Percentiles rank a stretch among this genome's conserved stretches.
phyloP scores from a whole-genome alignment of 2,797 vertebrate species.

The Paedocypris micromegethes region DNA sequence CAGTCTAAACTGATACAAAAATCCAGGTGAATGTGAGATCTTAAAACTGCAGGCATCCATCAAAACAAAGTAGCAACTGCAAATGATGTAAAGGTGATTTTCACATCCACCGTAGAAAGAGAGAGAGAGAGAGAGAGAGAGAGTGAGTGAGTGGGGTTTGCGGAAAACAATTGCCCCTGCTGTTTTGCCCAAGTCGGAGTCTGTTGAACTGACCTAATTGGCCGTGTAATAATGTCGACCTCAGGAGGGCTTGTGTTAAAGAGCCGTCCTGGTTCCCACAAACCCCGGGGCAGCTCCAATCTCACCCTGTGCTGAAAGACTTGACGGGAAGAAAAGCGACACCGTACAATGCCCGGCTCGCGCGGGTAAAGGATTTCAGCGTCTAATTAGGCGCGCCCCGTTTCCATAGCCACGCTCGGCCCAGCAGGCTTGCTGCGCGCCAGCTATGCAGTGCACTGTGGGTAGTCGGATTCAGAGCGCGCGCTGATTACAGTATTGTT shows the following conservation, averaged over 20 bases:
- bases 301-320: constrained; percentile 60
- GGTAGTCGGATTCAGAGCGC: constrained; percentile 37
- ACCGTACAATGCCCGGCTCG: constrained; percentile 42
- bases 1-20: too few relatives aligned
- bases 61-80: too few relatives aligned
- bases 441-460: constrained; percentile 7
- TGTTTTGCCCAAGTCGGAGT: constrained; percentile 50
- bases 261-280: constrained; percentile 63
- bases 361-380: constrained; percentile 47
- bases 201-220: constrained; percentile 75
- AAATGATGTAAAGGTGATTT: too few relatives aligned
- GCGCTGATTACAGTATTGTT: constrained; percentile 47
- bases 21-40: too few relatives aligned
- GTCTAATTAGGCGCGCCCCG: constrained; percentile 52
- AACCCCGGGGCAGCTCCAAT: constrained; percentile 58
- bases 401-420: constrained; percentile 42
- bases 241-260: constrained; percentile 58
- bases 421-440: constrained; percentile 31
- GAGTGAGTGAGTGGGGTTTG: constrained; percentile 1
- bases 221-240: constrained; percentile 79
- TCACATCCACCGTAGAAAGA: too few relatives aligned
- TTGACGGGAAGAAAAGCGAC: constrained; percentile 48
- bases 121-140: constrained; percentile 2
- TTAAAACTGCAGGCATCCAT: too few relatives aligned
- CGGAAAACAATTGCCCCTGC: constrained; percentile 38